phyloP scores from a whole-genome alignment of 1,140 invertebrate species.

The Coelopa frigida region DNA sequence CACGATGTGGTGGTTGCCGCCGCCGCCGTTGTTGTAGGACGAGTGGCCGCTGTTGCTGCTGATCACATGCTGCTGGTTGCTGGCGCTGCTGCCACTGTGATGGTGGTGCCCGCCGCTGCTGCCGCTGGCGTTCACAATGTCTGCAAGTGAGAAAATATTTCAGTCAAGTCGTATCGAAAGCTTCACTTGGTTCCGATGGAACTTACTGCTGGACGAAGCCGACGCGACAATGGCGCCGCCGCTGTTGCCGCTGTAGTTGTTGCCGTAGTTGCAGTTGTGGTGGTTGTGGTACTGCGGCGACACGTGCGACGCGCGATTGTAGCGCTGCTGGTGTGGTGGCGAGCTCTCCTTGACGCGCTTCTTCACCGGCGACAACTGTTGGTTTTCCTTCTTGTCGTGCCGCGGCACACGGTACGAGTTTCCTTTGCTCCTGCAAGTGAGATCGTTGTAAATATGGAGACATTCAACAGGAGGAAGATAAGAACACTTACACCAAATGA shows the following conservation, averaged over 20 bases:
- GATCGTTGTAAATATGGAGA: not conserved
- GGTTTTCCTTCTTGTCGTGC: constrained; percentile 77
- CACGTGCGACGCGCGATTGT: constrained; percentile 47
- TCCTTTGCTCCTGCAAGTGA: constrained; percentile 27
- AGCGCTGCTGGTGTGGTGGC: constrained; percentile 62
- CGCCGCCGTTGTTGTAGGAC: not conserved
- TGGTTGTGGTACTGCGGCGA: constrained; percentile 37
- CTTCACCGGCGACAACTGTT: constrained; percentile 92
- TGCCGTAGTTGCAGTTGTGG: constrained; percentile 38
- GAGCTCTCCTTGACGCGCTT: constrained; percentile 97
- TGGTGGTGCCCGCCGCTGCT: constrained; percentile 22
- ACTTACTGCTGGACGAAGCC: constrained; percentile 30
- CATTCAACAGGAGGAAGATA: not conserved
- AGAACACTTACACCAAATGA: constrained; percentile 40
- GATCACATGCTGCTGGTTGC: constrained; percentile 12
- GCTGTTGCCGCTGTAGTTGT: constrained; percentile 21
- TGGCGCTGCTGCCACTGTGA: constrained; percentile 27
- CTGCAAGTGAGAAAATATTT: constrained; percentile 16
- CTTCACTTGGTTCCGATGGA: not conserved
- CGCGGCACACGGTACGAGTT: constrained; percentile 47
- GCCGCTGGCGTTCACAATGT: constrained; percentile 31
- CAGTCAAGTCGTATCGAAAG: not conserved
- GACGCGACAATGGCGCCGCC: constrained; percentile 31
- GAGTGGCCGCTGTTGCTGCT: constrained; percentile 1
- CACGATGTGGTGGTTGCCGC: not conserved